Evolutionary conservation across 2,113 vertebrate genomes (phyloP).

Genomic region (Austrofundulus limnaeus): DNA sequence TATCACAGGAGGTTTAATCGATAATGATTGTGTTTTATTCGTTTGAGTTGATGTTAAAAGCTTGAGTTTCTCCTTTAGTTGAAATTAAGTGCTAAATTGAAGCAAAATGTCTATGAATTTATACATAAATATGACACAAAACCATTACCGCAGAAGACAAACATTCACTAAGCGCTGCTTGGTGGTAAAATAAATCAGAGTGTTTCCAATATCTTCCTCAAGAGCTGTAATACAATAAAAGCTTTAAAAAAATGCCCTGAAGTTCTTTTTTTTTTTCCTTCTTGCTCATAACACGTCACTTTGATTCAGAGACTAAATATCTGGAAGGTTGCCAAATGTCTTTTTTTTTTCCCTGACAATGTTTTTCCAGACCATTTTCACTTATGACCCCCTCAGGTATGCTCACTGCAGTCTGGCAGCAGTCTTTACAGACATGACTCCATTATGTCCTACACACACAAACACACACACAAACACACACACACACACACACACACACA

Average conservation of each 20-base stretch:
- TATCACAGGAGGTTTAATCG: background rate
- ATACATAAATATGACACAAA: background rate
- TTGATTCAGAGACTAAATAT: conserved; percentile 60
- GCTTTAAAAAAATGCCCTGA: conserved; percentile 46
- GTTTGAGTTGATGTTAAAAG: conserved; percentile 5
- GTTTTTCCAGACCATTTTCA: conserved; percentile 68
- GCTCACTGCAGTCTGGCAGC: conserved; percentile 45
- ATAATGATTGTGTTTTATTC: conserved; percentile 3
- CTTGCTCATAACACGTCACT: conserved; percentile 45
- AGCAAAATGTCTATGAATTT: background rate
- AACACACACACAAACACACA: background rate
- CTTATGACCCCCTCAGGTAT: conserved; percentile 63
- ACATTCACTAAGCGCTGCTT: background rate
- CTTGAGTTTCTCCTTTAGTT: conserved; percentile 6
- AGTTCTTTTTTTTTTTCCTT: conserved; percentile 38
- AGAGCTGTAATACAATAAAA: conserved; percentile 44
- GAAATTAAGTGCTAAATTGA: background rate
- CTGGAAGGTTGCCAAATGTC: conserved; percentile 57
- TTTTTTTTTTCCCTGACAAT: conserved; percentile 24
- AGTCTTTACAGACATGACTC: conserved; percentile 65
- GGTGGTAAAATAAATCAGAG: conserved; percentile 29
- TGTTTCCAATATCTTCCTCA: conserved; percentile 41
- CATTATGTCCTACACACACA: conserved; percentile 34
- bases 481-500: background rate
- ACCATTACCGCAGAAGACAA: background rate